Evolutionary conservation across 2,797 vertebrate species (phyloP), one percentile per base, ranked within the genome.

Genomic region (Loris lydekkerianus): DNA sequence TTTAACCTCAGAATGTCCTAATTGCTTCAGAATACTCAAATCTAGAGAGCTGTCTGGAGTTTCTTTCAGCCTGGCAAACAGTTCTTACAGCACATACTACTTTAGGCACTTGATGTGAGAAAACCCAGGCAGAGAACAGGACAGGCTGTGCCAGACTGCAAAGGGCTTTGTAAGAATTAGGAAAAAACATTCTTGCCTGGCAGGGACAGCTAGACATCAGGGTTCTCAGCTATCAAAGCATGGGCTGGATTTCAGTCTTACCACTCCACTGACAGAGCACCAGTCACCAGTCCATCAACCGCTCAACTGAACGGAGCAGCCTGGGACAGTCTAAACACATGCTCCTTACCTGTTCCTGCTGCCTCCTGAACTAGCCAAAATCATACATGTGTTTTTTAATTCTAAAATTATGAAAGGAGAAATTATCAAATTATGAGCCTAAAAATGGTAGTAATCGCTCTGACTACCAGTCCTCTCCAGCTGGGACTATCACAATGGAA

Each of bases 1-100:
- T 72, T 65, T 76, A 27, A 73, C 75, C 49, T 83, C 56, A 75
- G 56, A 82, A 21, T 58, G 25, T n/a, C 15, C 93, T 86, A 73
- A 86, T 7, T 85, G 27, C 56, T 94, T 95, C 6, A 53, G 65
- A 94, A 67, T 87, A 63, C 14, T 92, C 60, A 83, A 84, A 72
- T 91, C 65, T 80, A 34, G 84, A 93, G 34, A 86, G 73, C 17
- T 72, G 14, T 63, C 82, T 70, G 86, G 72, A 89, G 83, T 49
- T 87, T 40, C 21, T 43, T 93, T 69, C 91, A 83, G 29, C 4
- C 17, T 76, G 72, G 58, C 34, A 86, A 85, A 88, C 34, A 37
- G 29, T 86, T 86, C 77, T 76, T 43, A 23, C 61, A 77, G 60
- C 43, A 92, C 21, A 72, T 60, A 53, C 34, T 81, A 34, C 77